These are phyloP conservation scores for Ischnura elegans DNA, from an alignment of 2,888 invertebrate species.

Conservation along the genomic window DNA sequence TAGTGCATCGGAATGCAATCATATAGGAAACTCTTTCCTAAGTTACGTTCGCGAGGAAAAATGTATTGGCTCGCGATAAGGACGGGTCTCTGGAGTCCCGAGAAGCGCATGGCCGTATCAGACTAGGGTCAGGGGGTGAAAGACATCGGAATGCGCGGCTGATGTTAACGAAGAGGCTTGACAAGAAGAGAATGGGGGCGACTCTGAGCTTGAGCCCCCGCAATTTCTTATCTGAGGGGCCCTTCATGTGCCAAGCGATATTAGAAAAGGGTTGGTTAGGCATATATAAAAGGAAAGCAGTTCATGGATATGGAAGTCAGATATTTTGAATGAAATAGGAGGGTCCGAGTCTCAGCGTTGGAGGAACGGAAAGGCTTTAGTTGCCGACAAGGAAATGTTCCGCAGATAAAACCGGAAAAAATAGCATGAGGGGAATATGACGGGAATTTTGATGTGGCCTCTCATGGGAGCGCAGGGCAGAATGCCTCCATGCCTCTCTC, in stretches of 20 bases:
- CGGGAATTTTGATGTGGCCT: conserved; percentile 31
- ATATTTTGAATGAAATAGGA: conserved; percentile 44
- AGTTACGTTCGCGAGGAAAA: too few species aligned
- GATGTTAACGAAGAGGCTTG: neutral
- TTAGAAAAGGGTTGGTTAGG: neutral
- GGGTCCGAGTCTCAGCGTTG: neutral
- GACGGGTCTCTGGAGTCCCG: neutral
- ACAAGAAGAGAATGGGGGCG: neutral
- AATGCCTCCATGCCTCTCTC: neutral
- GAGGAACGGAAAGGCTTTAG: neutral
- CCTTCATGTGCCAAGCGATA: conserved; percentile 22
- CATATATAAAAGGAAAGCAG: neutral
- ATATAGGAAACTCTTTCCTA: too few species aligned
- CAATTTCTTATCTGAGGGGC: conserved; percentile 7
- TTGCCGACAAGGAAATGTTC: conserved; percentile 32
- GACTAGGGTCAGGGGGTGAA: conserved; percentile 16
- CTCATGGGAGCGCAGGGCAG: neutral
- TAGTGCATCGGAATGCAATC: too few species aligned
- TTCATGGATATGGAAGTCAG: neutral
- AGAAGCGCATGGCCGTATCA: neutral
- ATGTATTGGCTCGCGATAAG: neutral
- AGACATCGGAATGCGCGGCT: neutral
- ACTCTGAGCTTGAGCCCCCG: too few species aligned
- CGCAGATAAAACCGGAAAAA: conserved; percentile 29
- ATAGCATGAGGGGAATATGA: conserved; percentile 41